phyloP scores from a whole-genome alignment of 2,113 vertebrate genomes.

The Sphyrna mokarran region DNA sequence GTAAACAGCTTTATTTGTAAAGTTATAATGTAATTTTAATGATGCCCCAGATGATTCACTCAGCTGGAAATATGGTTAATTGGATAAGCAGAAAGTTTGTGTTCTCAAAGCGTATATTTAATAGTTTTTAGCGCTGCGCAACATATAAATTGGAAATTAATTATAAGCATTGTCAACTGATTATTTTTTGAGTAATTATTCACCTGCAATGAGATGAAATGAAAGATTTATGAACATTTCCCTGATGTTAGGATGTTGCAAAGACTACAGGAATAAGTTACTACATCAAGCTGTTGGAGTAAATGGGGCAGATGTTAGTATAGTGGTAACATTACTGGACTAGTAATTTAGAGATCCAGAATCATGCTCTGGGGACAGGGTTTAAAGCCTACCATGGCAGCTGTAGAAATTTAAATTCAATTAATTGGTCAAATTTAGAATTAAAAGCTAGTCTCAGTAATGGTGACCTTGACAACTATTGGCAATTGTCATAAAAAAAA shows the following conservation, averaged over 20 bases:
- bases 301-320: not conserved
- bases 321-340: too few relatives aligned
- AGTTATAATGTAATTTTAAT: not conserved
- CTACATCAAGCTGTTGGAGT: not conserved
- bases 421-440: too few relatives aligned
- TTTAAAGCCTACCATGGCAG: too few relatives aligned
- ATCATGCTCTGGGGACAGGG: too few relatives aligned
- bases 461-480: too few relatives aligned
- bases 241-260: not conserved
- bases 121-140: not conserved
- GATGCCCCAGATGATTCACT: not conserved
- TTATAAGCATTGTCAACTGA: not conserved
- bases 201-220: not conserved
- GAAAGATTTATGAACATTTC: slow-evolving; percentile 8
- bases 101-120: not conserved
- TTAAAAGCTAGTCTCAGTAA: too few relatives aligned
- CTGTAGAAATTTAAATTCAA: too few relatives aligned
- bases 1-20: not conserved
- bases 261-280: not conserved
- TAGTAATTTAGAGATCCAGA: too few relatives aligned
- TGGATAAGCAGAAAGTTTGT: not conserved
- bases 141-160: slow-evolving; percentile 12
- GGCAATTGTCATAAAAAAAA: too few relatives aligned
- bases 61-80: slow-evolving; percentile 16
- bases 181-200: slow-evolving; percentile 11